Evolutionary conservation across 2,797 vertebrate species (phyloP).

Genomic region (Spinibarbus caldwelli): DNA sequence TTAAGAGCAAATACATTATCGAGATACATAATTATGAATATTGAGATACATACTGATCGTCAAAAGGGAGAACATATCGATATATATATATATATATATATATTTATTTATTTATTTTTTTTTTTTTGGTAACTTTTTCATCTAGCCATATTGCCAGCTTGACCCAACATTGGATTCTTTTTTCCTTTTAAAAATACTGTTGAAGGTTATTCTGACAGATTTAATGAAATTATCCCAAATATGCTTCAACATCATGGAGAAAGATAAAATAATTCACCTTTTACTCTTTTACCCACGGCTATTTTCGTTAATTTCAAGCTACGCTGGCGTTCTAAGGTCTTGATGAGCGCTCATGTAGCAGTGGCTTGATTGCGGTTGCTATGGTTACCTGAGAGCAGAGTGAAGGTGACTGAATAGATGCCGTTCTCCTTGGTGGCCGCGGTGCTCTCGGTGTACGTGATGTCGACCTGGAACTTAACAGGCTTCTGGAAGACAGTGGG

Average conservation of each 20-base stretch:
- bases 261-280: background rate
- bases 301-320: background rate
- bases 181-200: background rate
- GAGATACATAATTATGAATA: background rate
- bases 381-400: slow-evolving; percentile 92
- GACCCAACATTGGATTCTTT: background rate
- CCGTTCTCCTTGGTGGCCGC: slow-evolving; percentile 94
- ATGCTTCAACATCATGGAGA: background rate
- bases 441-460: slow-evolving; percentile 96
- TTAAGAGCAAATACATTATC: background rate
- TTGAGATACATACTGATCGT: background rate
- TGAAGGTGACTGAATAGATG: slow-evolving; percentile 99
- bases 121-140: background rate
- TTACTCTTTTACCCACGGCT: background rate
- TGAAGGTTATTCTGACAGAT: background rate
- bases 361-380: background rate
- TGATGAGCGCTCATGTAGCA: background rate
- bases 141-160: background rate
- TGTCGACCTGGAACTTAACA: slow-evolving; percentile 98
- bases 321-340: background rate
- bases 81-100: background rate
- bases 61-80: background rate
- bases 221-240: background rate
- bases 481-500: slow-evolving; percentile 99
- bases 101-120: background rate